Percentiles rank a stretch among this genome's conserved stretches.
Conservation (phyloP, 2,888 invertebrate species). For the Colletes collaris region DNA sequence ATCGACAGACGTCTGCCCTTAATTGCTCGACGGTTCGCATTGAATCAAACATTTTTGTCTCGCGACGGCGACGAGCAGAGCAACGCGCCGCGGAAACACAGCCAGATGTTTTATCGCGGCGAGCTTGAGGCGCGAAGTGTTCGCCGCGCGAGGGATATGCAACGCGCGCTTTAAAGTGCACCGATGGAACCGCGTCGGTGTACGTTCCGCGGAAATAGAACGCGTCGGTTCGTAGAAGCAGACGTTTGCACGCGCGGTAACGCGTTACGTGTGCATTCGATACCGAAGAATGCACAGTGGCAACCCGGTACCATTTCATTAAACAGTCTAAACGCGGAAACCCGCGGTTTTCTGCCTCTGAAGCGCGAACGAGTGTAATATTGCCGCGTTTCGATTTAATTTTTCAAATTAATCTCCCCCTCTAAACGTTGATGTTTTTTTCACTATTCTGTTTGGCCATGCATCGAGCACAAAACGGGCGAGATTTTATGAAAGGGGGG, state of each 20-base stretch:
- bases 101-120: constrained; percentile 57
- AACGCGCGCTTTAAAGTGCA: constrained; percentile 56
- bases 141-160: constrained; percentile 40
- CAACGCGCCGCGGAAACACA: not conserved
- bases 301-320: constrained; percentile 16
- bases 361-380: not conserved
- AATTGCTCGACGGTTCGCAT: constrained; percentile 38
- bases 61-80: constrained; percentile 14
- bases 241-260: constrained; percentile 49
- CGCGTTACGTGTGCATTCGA: constrained; percentile 61
- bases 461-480: too few relatives aligned
- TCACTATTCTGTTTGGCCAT: too few relatives aligned
- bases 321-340: constrained; percentile 10
- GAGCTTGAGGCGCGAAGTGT: constrained; percentile 41
- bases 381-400: not conserved
- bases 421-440: too few relatives aligned
- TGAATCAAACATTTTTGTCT: constrained; percentile 50
- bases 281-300: constrained; percentile 48
- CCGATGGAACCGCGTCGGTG: constrained; percentile 51
- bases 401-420: too few relatives aligned
- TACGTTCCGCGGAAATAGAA: constrained; percentile 57
- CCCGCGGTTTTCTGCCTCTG: constrained; percentile 1
- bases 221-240: constrained; percentile 30
- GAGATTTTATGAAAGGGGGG: too few relatives aligned
- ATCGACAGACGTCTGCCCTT: constrained; percentile 47